Evolutionary conservation across 2,888 invertebrate genomes (phyloP).

Genomic region (Thereva unica): DNA sequence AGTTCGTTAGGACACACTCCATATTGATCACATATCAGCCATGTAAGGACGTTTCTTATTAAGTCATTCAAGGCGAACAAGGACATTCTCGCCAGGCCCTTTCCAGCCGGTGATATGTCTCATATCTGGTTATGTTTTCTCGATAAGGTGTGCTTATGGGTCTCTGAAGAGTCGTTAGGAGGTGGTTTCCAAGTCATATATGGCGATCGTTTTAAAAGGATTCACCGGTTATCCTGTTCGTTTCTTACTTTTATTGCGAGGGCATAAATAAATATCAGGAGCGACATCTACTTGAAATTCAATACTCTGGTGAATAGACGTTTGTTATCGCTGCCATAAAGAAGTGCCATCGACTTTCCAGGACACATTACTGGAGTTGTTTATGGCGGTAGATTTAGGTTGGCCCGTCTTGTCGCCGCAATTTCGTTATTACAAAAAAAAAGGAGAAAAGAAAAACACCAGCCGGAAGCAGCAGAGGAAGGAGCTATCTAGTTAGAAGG

Average conservation of each 20-base stretch:
- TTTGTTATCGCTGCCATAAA: too few relatives aligned
- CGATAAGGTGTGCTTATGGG: constrained; percentile 31
- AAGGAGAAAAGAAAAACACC: too few relatives aligned
- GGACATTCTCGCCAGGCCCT: constrained; percentile 4
- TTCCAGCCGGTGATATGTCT: constrained; percentile 16
- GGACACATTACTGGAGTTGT: too few relatives aligned
- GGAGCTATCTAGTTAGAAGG: too few relatives aligned
- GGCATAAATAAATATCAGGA: constrained; percentile 26
- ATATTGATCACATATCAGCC: constrained; percentile 29
- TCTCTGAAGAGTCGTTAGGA: constrained; percentile 21
- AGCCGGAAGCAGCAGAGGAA: too few relatives aligned
- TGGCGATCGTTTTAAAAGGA: constrained; percentile 13
- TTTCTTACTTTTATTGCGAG: constrained; percentile 25
- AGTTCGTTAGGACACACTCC: constrained; percentile 24
- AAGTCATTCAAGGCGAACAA: constrained; percentile 14
- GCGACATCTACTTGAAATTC: not conserved
- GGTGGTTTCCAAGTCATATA: constrained; percentile 21
- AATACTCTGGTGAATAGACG: too few relatives aligned
- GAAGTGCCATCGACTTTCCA: too few relatives aligned
- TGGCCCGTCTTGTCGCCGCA: too few relatives aligned
- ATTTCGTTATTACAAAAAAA: too few relatives aligned
- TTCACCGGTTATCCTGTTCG: constrained; percentile 20
- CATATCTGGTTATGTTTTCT: constrained; percentile 22
- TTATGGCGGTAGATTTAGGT: too few relatives aligned
- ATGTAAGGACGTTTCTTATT: constrained; percentile 19